Percentiles rank a stretch among this genome's conserved stretches.
phyloP scores from a whole-genome alignment of 2,113 vertebrate species.

The Mormoops blainvillei region DNA sequence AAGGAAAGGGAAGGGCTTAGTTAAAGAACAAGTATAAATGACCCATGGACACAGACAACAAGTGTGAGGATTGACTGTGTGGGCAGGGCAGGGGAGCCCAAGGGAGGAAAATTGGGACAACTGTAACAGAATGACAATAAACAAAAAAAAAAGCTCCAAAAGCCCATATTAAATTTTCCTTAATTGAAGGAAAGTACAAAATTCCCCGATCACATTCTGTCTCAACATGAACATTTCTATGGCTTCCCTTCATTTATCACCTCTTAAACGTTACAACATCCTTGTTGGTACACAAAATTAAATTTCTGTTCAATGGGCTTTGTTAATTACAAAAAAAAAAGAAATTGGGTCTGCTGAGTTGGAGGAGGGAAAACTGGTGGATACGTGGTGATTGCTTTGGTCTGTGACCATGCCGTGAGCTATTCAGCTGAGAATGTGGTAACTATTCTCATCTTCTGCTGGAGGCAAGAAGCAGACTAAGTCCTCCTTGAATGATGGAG shows the following conservation, averaged over 20 bases:
- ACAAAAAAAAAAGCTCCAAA: neutral
- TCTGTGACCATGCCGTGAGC: neutral
- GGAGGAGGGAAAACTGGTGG: neutral
- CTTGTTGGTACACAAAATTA: conserved; percentile 1
- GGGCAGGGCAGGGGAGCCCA: too few species aligned
- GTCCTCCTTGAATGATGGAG: neutral
- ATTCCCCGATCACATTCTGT: neutral
- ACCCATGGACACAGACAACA: too few species aligned
- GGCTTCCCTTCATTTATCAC: neutral
- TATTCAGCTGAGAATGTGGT: neutral
- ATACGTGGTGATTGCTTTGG: fast-evolving
- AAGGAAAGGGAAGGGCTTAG: too few species aligned
- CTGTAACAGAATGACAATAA: too few species aligned
- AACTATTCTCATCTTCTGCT: neutral
- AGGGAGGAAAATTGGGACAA: too few species aligned
- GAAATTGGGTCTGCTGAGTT: neutral
- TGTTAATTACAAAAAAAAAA: neutral
- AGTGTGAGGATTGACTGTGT: too few species aligned
- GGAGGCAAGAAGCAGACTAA: neutral
- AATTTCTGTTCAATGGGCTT: neutral
- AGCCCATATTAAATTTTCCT: neutral
- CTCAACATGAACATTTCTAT: neutral
- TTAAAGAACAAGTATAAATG: too few species aligned
- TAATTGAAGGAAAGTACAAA: neutral
- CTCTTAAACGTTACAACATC: neutral